Evolutionary conservation across 2,888 invertebrate genomes (phyloP), one percentile per base, ranked within the genome.

Genomic region (Lepas anatifera): DNA sequence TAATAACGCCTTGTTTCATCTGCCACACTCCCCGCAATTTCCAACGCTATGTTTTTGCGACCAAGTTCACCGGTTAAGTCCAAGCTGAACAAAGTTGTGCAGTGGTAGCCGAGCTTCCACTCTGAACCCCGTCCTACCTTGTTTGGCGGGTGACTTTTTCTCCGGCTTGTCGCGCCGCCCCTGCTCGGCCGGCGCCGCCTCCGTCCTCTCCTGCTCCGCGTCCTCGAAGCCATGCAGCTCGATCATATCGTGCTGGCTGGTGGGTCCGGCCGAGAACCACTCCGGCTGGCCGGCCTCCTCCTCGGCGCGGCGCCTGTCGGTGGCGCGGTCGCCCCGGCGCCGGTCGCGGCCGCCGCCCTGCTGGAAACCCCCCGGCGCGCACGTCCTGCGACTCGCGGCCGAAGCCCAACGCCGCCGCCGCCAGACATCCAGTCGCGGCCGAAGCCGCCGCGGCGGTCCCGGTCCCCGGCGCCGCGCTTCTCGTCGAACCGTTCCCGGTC

Each of bases 171-270:
- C 72, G n/a, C n/a, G n/a, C n/a, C 41, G 70, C 69, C 43, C 70
- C 70, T 3, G 70, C 66, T 13, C 68, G 68, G 16, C 70, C 48
- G n/a, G 69, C 67, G 48, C 69, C 70, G 43, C 72, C 39, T 39
- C 69, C 69, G 67, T 68, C 32, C 52, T 39, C 48, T 69, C 70
- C 37, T 67, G 72, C 39, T 72, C 73, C 39, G 76, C 77, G 69
- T 89, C 92, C 76, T 95, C 94, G 81, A 96, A 96, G 27, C 96
- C 96, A 67, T 90, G 87, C 75, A 96, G 83, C 80, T 96, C 96
- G 76, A 96, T 96, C 48, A 92, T 93, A 77, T 96, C 96, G 77
- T 88, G 83, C 78, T 94, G 91, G 72, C 94, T 94, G 27, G 73
- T 73, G 22, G 73, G 73, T 27, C 73, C 73, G 43, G 71, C 71